phyloP scores from a whole-genome alignment of 2,797 vertebrate genomes.

The Remorina albescens region DNA sequence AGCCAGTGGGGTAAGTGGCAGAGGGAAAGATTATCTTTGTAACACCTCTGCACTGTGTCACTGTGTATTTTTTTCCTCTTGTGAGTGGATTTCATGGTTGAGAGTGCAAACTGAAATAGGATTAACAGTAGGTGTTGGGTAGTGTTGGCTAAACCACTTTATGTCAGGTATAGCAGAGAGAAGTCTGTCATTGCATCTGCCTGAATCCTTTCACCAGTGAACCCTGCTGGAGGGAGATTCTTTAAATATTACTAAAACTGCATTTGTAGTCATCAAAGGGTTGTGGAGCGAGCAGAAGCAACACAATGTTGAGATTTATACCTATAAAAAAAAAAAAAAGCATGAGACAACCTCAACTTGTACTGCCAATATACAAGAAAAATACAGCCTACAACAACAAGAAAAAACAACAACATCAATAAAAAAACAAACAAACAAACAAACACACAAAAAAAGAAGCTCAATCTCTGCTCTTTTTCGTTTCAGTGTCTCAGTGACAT shows the following conservation, averaged over 20 bases:
- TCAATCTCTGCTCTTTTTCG: conserved; percentile 21
- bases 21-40: conserved; percentile 78
- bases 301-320: conserved; percentile 57
- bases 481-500: conserved; percentile 67
- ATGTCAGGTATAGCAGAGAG: conserved; percentile 76
- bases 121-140: conserved; percentile 81
- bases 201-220: conserved; percentile 63
- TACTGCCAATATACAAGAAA: conserved; percentile 62
- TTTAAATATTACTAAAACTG: conserved; percentile 75
- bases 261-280: conserved; percentile 77
- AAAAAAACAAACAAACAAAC: too few relatives aligned
- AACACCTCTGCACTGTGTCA: conserved; percentile 73
- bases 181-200: conserved; percentile 75
- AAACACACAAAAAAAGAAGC: conserved; percentile 25
- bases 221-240: conserved; percentile 67
- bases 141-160: conserved; percentile 81
- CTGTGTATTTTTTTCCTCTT: conserved; percentile 67
- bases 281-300: conserved; percentile 47
- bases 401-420: too few relatives aligned
- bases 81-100: conserved; percentile 82
- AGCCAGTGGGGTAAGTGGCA: conserved; percentile 63
- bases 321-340: conserved; percentile 63
- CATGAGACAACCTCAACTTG: conserved; percentile 57
- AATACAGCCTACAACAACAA: conserved; percentile 65
- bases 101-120: conserved; percentile 81